Evolutionary conservation across 2,113 vertebrate genomes (phyloP).

Genomic region (Balaenoptera acutorostrata): DNA sequence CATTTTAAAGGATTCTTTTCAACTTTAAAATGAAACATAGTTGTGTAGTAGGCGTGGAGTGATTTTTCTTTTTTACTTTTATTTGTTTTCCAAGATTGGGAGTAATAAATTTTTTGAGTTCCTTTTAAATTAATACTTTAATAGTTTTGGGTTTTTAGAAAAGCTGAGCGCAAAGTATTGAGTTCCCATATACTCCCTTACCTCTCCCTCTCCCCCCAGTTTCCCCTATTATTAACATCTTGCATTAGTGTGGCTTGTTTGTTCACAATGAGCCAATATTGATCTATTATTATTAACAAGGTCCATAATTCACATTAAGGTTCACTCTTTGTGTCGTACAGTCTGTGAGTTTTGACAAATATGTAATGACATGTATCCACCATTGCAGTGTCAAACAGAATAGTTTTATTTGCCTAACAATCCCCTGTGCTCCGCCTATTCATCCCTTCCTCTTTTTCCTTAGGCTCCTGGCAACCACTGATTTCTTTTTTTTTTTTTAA

Average conservation of each 20-base stretch:
- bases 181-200: neutral
- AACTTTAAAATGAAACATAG: constrained; percentile 47
- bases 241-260: neutral
- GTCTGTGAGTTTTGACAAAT: neutral
- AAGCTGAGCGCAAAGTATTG: neutral
- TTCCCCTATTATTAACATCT: neutral
- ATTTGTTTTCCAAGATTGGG: neutral
- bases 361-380: neutral
- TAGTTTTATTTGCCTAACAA: neutral
- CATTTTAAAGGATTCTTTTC: constrained; percentile 44
- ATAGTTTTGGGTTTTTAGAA: constrained; percentile 11
- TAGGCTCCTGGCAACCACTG: neutral
- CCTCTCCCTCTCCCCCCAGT: neutral
- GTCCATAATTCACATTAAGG: neutral
- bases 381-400: neutral
- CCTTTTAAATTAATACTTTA: neutral
- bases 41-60: neutral
- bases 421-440: neutral
- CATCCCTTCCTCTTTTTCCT: neutral
- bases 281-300: neutral
- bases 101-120: neutral
- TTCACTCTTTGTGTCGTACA: neutral
- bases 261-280: neutral
- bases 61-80: constrained; percentile 35
- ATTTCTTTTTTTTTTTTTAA: neutral